phyloP scores from a whole-genome alignment of 2,797 vertebrate genomes.

The Tinamus major region DNA sequence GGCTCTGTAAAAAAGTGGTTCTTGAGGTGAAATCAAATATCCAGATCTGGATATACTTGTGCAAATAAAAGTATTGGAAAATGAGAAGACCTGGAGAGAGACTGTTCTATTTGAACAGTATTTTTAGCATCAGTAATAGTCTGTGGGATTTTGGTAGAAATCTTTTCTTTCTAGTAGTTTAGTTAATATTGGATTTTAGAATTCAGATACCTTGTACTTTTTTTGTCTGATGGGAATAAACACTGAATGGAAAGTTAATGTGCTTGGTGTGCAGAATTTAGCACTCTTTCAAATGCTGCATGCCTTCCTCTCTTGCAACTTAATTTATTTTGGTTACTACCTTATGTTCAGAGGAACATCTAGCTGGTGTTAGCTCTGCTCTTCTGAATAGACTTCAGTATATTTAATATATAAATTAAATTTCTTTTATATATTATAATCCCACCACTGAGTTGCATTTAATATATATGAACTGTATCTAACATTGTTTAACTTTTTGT shows the following conservation, averaged over 20 bases:
- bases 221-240: neutral
- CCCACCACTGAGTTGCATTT: neutral
- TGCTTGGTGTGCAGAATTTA: neutral
- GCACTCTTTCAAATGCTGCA: neutral
- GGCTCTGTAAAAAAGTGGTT: neutral
- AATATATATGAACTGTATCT: neutral
- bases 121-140: neutral
- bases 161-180: neutral
- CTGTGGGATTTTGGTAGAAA: neutral
- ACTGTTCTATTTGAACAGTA: neutral
- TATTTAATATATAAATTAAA: neutral
- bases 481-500: neutral
- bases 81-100: neutral
- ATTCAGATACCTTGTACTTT: neutral
- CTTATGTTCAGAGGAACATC: neutral
- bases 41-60: neutral
- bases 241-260: neutral
- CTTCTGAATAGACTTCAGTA: neutral
- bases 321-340: neutral
- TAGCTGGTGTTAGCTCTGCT: neutral
- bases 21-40: neutral
- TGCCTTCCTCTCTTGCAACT: neutral
- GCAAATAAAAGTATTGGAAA: conserved; percentile 40
- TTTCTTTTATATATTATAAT: neutral
- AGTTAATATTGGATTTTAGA: neutral